phyloP scores from a whole-genome alignment of 2,888 invertebrate species.

The Andrena haemorrhoa region DNA sequence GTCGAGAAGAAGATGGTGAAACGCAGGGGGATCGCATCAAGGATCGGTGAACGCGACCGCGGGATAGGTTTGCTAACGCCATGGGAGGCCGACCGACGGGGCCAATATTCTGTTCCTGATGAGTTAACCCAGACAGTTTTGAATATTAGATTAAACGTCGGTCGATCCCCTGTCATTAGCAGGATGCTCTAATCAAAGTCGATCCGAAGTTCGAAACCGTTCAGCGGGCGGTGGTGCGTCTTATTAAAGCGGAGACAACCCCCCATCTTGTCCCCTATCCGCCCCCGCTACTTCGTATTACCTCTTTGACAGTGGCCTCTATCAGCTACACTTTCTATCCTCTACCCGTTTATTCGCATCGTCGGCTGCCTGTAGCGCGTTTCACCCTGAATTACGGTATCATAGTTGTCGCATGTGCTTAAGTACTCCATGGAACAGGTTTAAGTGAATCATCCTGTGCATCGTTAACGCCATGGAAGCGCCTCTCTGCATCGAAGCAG shows the following conservation, averaged over 20 bases:
- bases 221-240: slow-evolving; percentile 70
- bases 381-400: slow-evolving; percentile 69
- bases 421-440: slow-evolving; percentile 62
- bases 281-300: not conserved
- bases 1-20: slow-evolving; percentile 24
- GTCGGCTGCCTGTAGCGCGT: slow-evolving; percentile 57
- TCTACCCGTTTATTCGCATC: slow-evolving; percentile 58
- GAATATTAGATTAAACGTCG: slow-evolving; percentile 83
- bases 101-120: slow-evolving; percentile 68
- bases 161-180: slow-evolving; percentile 82
- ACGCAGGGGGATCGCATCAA: slow-evolving; percentile 31
- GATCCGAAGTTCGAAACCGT: slow-evolving; percentile 74
- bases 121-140: slow-evolving; percentile 78
- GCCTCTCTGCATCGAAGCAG: not conserved
- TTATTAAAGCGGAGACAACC: slow-evolving; percentile 71
- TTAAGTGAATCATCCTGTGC: slow-evolving; percentile 60
- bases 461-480: not conserved
- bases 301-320: slow-evolving; percentile 18
- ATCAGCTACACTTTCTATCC: slow-evolving; percentile 56
- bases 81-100: slow-evolving; percentile 44
- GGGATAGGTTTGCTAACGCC: slow-evolving; percentile 45
- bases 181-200: slow-evolving; percentile 82
- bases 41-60: slow-evolving; percentile 52
- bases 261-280: not conserved
- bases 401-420: slow-evolving; percentile 58